Evolutionary conservation across 2,113 vertebrate species (phyloP).

Genomic region (Cygnus buccinator): DNA sequence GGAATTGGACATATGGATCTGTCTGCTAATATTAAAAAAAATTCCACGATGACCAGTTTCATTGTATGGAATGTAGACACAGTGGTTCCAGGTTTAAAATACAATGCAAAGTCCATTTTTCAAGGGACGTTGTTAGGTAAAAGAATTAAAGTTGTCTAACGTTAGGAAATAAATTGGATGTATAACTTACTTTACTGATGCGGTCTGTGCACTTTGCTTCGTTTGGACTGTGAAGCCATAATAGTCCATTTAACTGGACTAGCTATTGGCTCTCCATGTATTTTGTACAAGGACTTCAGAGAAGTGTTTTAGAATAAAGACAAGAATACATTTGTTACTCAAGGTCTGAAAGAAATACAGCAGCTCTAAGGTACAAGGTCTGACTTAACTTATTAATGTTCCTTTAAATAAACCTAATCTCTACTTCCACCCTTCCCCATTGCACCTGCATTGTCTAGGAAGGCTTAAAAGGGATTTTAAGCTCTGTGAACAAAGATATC

Average conservation of each 20-base stretch:
- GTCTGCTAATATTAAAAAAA: not conserved
- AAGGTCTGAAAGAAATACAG: not conserved
- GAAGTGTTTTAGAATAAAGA: not conserved
- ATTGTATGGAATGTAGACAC: constrained; percentile 12
- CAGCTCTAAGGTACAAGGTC: not conserved
- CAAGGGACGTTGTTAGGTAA: constrained; percentile 42
- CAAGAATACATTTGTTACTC: not conserved
- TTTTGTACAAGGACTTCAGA: not conserved
- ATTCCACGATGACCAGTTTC: not conserved
- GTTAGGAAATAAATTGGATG: not conserved
- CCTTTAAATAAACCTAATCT: constrained; percentile 20
- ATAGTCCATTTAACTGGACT: not conserved
- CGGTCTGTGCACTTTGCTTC: not conserved
- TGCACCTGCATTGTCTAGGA: not conserved
- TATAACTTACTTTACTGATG: not conserved
- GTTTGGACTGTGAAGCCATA: not conserved
- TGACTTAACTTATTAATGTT: not conserved
- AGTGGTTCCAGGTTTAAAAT: constrained; percentile 20
- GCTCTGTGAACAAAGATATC: not conserved
- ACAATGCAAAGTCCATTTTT: constrained; percentile 18
- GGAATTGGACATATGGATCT: not conserved
- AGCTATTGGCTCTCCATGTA: not conserved
- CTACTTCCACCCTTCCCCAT: not conserved
- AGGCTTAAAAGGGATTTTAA: not conserved
- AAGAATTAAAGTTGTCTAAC: not conserved